phyloP scores from a whole-genome alignment of 1,140 invertebrate genomes.

The Atta texana region DNA sequence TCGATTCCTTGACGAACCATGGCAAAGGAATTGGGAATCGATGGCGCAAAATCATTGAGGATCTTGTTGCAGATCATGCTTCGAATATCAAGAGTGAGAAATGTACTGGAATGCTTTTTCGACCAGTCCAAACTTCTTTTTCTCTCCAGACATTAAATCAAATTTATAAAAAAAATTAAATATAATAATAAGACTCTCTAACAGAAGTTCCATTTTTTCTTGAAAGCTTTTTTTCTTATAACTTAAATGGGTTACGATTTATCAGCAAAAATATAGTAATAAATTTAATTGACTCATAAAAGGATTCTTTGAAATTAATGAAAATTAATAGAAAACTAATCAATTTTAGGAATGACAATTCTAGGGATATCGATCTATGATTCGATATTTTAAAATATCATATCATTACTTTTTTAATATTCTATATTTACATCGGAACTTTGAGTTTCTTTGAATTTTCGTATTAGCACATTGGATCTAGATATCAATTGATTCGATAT shows the following conservation, averaged over 20 bases:
- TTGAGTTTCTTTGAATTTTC: too few species aligned
- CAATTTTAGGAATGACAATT: too few species aligned
- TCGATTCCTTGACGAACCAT: slow-evolving; percentile 72
- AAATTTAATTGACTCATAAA: background rate
- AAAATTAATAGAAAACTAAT: too few species aligned
- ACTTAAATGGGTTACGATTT: background rate
- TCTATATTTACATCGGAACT: too few species aligned
- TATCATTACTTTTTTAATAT: too few species aligned
- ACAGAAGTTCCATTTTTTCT: background rate
- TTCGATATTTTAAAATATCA: too few species aligned
- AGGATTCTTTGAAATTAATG: background rate
- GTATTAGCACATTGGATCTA: too few species aligned
- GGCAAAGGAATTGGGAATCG: slow-evolving; percentile 34
- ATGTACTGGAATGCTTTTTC: background rate
- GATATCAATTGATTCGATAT: too few species aligned
- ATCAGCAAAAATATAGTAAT: background rate
- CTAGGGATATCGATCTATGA: too few species aligned
- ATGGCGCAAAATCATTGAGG: slow-evolving; percentile 24
- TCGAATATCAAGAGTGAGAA: background rate
- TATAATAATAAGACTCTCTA: background rate
- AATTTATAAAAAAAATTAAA: background rate
- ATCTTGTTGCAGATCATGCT: background rate
- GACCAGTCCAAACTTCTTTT: background rate
- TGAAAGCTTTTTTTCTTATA: background rate
- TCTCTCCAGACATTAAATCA: background rate